Evolutionary conservation across 2,797 vertebrate genomes (phyloP), one percentile per base, ranked within the genome.

Genomic region (Percopsis omiscomaycus): DNA sequence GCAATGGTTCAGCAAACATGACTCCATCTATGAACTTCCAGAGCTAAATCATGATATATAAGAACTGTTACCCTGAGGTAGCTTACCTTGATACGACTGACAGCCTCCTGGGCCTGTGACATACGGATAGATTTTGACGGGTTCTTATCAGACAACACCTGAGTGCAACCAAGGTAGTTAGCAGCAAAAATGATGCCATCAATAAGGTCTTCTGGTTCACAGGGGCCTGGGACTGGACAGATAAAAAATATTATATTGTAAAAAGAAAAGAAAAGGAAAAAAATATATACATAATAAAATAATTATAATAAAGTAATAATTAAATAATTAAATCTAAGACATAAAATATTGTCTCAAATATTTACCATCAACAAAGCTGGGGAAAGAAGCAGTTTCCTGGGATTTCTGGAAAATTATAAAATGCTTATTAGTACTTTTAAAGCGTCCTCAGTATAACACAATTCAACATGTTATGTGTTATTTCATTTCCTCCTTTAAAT

Each of bases 331-430:
- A 66, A 69, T 11, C 5, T 15, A n/a, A 44, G 0, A 64, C 44
- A 55, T 54, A 50, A 63, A 47, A 42, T 42, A 42, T 42, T 42
- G 8, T 55, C 0, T 13, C 6, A 54, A 11, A 64, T 67, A 89
- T 93, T 96, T 94, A 99, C 97, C 96, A 75, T 98, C 97, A 79
- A 98, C 97, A 87, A 99, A 99, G 86, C 96, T 96, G 74, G 97
- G 97, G 78, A 98, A 99, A 37, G 95, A 95, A 66, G 95, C 91
- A 55, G 92, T 93, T 89, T 96, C 96, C 91, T 98, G 96, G 51
- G 93, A 92, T 91, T 95, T 92, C 91, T 91, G 74, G 53, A 63
- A 84, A 71, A 32, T 42, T 14, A 79, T 29, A 73, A 65, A 3
- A 51, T 48, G 60, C 57, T 12, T 14, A 30, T 75, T 58, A 73